Conservation (phyloP, 2,888 invertebrate genomes). For the Diplolepis rosae region DNA sequence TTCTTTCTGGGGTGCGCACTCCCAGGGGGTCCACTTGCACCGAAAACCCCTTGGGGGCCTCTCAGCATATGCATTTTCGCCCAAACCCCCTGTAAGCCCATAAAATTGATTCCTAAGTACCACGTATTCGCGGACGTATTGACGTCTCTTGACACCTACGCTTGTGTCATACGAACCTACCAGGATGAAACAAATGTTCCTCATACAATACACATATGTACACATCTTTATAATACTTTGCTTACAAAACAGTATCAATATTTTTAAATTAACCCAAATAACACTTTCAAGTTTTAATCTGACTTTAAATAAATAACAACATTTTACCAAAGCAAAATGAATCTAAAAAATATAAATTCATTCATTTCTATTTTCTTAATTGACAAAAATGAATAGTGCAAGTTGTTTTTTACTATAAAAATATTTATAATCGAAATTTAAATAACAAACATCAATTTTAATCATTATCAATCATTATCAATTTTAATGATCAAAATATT, state of each 20-base stretch:
- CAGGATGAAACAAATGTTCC: neutral
- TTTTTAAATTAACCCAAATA: neutral
- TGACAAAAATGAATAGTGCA: no score
- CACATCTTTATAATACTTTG: conserved; percentile 4
- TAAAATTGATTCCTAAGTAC: conserved; percentile 72
- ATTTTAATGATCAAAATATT: no score
- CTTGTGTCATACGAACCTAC: conserved; percentile 31
- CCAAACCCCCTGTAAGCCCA: conserved; percentile 54
- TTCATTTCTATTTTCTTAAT: no score
- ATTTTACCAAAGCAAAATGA: no score
- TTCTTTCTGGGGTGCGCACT: conserved; percentile 61
- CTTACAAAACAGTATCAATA: conserved; percentile 18
- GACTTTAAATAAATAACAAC: no score
- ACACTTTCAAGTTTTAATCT: neutral
- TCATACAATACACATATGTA: conserved; percentile 6
- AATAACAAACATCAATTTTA: no score
- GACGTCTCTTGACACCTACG: conserved; percentile 68
- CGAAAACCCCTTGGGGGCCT: conserved; percentile 67
- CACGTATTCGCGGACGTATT: conserved; percentile 59
- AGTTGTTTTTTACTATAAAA: no score
- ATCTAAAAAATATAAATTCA: no score
- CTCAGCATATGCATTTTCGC: conserved; percentile 71
- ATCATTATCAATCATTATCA: no score
- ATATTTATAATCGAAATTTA: no score
- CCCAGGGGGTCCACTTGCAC: conserved; percentile 70